phyloP scores from a whole-genome alignment of 1,140 invertebrate species.

The Meloidogyne hapla region DNA sequence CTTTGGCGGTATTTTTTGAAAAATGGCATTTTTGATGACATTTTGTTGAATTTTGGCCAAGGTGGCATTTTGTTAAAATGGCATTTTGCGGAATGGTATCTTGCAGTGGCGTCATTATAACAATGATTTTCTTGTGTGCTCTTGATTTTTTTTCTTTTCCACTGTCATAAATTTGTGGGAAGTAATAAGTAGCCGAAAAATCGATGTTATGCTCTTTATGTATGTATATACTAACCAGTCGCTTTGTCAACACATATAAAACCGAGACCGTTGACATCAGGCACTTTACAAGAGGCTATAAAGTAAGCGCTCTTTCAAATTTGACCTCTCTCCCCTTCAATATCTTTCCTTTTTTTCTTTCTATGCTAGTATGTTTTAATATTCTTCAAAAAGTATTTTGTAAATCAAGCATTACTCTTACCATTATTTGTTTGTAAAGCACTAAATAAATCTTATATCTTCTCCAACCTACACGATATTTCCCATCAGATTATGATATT shows the following conservation, averaged over 20 bases:
- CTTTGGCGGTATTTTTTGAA: no score
- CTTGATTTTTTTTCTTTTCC: neutral
- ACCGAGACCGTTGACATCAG: neutral
- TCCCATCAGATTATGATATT: no score
- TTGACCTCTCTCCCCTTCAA: neutral
- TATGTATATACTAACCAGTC: neutral
- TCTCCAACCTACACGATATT: no score
- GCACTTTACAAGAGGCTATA: neutral
- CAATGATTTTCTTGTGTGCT: neutral
- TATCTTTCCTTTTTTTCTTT: conserved; percentile 4
- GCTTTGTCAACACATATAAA: neutral
- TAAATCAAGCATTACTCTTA: neutral
- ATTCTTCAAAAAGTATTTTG: neutral
- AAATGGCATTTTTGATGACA: no score
- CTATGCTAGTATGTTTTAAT: neutral
- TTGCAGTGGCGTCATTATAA: no score
- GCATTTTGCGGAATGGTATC: no score
- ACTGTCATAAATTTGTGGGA: neutral
- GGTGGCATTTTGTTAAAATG: no score
- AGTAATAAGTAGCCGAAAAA: neutral
- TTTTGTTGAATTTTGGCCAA: no score
- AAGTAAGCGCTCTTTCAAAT: neutral
- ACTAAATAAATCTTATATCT: no score
- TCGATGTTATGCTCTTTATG: neutral
- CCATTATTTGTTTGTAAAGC: neutral